These are phyloP conservation scores for Streptopelia turtur DNA, from an alignment of 2,797 vertebrate genomes.

Conservation along the genomic window DNA sequence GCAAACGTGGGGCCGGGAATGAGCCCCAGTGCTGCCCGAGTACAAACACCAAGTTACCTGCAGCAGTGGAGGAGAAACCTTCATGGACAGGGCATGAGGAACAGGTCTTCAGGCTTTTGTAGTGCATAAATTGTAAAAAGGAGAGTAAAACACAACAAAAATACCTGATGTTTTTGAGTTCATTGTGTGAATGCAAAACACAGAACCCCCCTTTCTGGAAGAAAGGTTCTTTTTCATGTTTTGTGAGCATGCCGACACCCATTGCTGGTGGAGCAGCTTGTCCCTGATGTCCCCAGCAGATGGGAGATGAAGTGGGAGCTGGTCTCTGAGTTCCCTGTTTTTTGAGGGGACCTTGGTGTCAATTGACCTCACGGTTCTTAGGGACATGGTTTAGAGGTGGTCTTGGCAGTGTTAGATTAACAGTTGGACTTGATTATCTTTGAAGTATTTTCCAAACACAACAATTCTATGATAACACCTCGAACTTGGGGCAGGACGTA, in stretches of 20 bases:
- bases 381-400: too few relatives aligned
- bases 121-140: background rate
- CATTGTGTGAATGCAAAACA: background rate
- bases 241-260: background rate
- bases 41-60: background rate
- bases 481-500: background rate
- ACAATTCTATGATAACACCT: background rate
- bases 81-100: background rate
- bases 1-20: fast-evolving
- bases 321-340: background rate
- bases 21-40: background rate
- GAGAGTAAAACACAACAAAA: background rate
- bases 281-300: background rate
- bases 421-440: too few relatives aligned
- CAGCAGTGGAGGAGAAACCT: background rate
- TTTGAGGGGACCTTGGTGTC: background rate
- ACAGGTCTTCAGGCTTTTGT: background rate
- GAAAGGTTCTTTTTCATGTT: too few relatives aligned
- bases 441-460: too few relatives aligned
- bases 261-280: fast-evolving
- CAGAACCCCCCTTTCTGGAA: background rate
- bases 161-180: background rate
- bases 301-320: fast-evolving
- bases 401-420: too few relatives aligned
- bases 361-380: too few relatives aligned